Percentiles rank a stretch among this genome's conserved stretches.
Evolutionary conservation across 2,888 invertebrate species (phyloP).

Genomic region (Trimorus sp.): DNA sequence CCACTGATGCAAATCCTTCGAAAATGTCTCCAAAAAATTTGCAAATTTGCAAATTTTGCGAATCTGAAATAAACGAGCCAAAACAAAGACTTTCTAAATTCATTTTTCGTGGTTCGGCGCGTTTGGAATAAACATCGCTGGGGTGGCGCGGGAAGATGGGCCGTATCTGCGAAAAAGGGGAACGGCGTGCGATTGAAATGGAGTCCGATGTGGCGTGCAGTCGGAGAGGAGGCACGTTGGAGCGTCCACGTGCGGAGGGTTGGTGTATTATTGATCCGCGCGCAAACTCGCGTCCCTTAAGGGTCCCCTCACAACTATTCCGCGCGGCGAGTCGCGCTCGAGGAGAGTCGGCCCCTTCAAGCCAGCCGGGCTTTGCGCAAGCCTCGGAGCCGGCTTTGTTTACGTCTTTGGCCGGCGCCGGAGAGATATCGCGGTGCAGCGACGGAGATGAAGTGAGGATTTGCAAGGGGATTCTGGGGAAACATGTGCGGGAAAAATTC

Average conservation of each 20-base stretch:
- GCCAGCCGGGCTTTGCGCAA: neutral
- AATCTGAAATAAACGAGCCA: no score
- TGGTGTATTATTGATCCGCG: constrained; percentile 66
- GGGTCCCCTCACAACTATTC: constrained; percentile 63
- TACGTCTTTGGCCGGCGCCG: no score
- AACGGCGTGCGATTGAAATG: constrained; percentile 40
- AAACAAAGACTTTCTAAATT: no score
- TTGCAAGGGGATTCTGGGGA: no score
- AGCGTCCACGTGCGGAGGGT: constrained; percentile 63
- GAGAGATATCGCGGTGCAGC: no score
- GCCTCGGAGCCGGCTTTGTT: neutral
- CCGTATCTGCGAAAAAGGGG: constrained; percentile 13
- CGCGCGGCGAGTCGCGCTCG: constrained; percentile 4
- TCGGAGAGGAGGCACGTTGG: constrained; percentile 44
- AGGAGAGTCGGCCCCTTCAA: no score
- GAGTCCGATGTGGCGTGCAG: constrained; percentile 24
- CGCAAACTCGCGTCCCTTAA: constrained; percentile 68
- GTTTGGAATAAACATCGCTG: constrained; percentile 7
- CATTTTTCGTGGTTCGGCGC: no score
- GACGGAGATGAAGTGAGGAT: no score
- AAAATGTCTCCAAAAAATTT: no score
- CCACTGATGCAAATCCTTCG: no score
- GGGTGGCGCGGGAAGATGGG: constrained; percentile 22
- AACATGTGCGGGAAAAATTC: no score
- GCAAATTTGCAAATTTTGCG: no score